Percentiles rank a stretch among this genome's conserved stretches.
Evolutionary conservation across 92 coral and sea anemone genomes (phyloP).

Genomic region (Porites evermanni): DNA sequence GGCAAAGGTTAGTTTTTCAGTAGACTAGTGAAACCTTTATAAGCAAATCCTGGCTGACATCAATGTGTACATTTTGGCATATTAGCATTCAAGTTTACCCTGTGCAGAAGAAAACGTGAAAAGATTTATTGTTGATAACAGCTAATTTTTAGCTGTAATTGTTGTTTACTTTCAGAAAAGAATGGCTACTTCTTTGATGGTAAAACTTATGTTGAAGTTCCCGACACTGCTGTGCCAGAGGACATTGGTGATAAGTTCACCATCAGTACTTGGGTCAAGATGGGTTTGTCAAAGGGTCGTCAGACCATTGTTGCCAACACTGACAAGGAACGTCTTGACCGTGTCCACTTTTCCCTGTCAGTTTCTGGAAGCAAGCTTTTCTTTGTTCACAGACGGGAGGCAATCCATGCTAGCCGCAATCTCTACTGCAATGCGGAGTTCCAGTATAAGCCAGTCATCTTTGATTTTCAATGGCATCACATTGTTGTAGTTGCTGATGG

Average conservation of each 20-base stretch:
- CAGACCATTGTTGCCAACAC: constrained; percentile 85
- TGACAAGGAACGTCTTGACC: constrained; percentile 81
- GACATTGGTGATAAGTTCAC: constrained; percentile 85
- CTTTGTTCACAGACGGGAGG: constrained; percentile 86
- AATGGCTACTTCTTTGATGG: constrained; percentile 76
- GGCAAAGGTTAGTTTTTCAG: constrained; percentile 41
- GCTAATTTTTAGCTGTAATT: too few species aligned
- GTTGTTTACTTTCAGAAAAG: constrained; percentile 59
- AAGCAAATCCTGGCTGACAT: too few species aligned
- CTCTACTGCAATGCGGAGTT: constrained; percentile 80
- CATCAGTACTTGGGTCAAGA: constrained; percentile 88
- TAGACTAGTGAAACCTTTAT: too few species aligned
- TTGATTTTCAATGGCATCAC: constrained; percentile 93
- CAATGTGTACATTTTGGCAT: too few species aligned
- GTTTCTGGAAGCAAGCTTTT: constrained; percentile 68
- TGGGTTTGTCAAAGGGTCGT: constrained; percentile 49
- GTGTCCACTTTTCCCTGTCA: constrained; percentile 88
- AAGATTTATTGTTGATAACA: too few species aligned
- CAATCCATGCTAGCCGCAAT: constrained; percentile 78
- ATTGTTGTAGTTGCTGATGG: constrained; percentile 75
- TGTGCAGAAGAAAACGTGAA: too few species aligned
- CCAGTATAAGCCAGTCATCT: constrained; percentile 79
- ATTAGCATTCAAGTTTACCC: too few species aligned
- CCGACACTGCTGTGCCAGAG: constrained; percentile 66
- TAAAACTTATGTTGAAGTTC: constrained; percentile 76